Conservation (phyloP, 2,797 vertebrate genomes). For the Gallinago nigripennis region DNA sequence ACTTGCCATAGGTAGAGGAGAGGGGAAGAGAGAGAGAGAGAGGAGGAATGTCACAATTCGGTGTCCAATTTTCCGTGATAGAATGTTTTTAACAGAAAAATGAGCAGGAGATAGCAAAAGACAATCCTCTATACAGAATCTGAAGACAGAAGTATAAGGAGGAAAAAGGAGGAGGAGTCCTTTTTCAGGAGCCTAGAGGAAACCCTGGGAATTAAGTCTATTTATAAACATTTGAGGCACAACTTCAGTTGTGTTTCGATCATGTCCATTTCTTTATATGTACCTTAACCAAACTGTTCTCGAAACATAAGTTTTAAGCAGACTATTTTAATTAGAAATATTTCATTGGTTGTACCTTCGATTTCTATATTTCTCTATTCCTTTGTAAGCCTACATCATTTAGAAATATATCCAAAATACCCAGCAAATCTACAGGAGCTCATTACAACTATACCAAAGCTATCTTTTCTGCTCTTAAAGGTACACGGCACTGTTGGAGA, state of each 20-base stretch:
- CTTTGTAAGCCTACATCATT: not conserved
- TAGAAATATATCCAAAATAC: not conserved
- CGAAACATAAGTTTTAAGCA: not conserved
- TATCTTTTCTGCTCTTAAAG: constrained; percentile 64
- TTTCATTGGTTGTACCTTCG: not conserved
- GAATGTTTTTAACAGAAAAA: not conserved
- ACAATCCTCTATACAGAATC: not conserved
- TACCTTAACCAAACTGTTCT: not conserved
- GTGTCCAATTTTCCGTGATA: not conserved
- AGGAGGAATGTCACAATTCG: not conserved
- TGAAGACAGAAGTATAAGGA: not conserved
- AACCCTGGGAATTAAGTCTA: not conserved
- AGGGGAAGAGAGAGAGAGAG: not conserved
- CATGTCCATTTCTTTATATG: not conserved
- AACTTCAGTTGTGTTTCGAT: not conserved
- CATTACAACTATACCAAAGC: not conserved
- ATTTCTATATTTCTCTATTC: not conserved
- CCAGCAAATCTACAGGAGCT: not conserved
- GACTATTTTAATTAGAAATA: not conserved
- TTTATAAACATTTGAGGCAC: not conserved
- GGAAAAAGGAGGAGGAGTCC: not conserved
- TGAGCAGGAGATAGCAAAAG: not conserved
- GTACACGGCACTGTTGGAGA: constrained; percentile 93
- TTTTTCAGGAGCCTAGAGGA: not conserved
- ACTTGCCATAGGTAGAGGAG: not conserved